These are phyloP conservation scores for Aplysina aerophoba DNA, from an alignment of 37 sponge, comb jelly and placozoan species.

Conservation along the genomic window DNA sequence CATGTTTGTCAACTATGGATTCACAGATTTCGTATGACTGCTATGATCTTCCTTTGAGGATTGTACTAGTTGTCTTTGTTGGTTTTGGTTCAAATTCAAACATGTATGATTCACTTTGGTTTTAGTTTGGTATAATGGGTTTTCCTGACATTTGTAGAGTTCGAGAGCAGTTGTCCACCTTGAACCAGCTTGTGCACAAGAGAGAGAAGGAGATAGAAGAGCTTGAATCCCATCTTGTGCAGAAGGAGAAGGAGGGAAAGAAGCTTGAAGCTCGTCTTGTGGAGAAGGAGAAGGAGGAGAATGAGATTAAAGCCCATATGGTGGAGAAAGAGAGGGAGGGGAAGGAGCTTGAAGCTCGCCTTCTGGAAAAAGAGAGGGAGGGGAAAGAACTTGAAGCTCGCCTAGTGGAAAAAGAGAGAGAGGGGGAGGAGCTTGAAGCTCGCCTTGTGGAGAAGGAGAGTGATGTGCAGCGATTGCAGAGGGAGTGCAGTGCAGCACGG, in stretches of 20 bases:
- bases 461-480: constrained; percentile 21
- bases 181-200: too few relatives aligned
- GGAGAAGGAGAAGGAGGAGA: constrained; percentile 3
- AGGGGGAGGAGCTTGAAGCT: background rate
- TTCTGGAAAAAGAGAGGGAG: background rate
- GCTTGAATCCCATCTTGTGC: background rate
- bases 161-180: too few relatives aligned
- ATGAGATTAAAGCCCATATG: background rate
- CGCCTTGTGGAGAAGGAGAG: background rate
- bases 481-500: constrained; percentile 45
- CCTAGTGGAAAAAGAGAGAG: background rate
- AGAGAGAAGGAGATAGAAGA: background rate
- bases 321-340: background rate
- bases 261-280: background rate
- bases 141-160: too few relatives aligned
- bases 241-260: constrained; percentile 6
- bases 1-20: too few relatives aligned
- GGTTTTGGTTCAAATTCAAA: too few relatives aligned
- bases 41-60: too few relatives aligned
- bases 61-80: too few relatives aligned
- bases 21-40: too few relatives aligned
- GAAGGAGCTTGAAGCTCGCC: background rate
- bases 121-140: too few relatives aligned
- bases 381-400: background rate
- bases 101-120: too few relatives aligned